Percentiles rank a stretch among this genome's conserved stretches.
These are phyloP conservation scores for Carterocephalus palaemon DNA, from an alignment of 2,888 invertebrate genomes.

Conservation along the genomic window DNA sequence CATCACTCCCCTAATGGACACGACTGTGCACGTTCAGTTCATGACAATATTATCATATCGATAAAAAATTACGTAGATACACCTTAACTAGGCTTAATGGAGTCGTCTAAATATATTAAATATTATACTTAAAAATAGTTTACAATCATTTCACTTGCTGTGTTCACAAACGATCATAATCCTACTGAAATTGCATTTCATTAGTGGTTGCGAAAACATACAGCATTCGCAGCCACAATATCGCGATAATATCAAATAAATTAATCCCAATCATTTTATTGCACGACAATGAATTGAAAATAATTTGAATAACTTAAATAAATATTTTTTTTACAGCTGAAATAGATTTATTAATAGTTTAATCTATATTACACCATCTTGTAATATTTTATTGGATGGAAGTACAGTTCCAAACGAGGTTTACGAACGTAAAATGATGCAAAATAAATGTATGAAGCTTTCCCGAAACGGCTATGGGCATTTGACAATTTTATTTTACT, in stretches of 20 bases:
- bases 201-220: conserved; percentile 28
- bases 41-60: conserved; percentile 60
- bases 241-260: not conserved
- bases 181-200: conserved; percentile 38
- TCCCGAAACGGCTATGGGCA: not conserved
- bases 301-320: conserved; percentile 9
- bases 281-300: conserved; percentile 7
- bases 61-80: conserved; percentile 72
- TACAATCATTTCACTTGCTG: conserved; percentile 52
- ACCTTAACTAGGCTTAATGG: conserved; percentile 69
- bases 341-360: not conserved
- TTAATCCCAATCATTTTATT: too few species aligned
- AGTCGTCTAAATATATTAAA: conserved; percentile 74
- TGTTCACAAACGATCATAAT: conserved; percentile 40
- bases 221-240: not conserved
- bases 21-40: conserved; percentile 48
- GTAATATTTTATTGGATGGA: conserved; percentile 14
- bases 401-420: conserved; percentile 2
- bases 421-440: conserved; percentile 1
- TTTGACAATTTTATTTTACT: too few species aligned
- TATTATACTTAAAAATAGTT: conserved; percentile 69
- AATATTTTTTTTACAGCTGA: not conserved
- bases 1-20: conserved; percentile 75
- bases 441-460: not conserved
- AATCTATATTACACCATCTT: conserved; percentile 12